phyloP scores from a whole-genome alignment of 1,140 invertebrate species.

The Paracyclopina nana region DNA sequence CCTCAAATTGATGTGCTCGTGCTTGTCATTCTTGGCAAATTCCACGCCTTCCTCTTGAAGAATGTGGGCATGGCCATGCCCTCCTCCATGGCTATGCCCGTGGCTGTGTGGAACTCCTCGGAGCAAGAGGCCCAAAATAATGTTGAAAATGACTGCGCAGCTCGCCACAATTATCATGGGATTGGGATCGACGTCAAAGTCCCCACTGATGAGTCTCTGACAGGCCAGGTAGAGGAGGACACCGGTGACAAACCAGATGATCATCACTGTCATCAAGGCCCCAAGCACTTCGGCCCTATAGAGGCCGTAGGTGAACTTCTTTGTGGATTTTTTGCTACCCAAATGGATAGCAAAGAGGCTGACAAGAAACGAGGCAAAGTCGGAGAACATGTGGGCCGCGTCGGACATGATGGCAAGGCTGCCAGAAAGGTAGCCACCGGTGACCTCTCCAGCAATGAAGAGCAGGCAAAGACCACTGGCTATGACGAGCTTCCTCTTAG shows the following conservation, averaged over 20 bases:
- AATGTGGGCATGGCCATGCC: conserved; percentile 23
- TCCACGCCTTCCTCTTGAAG: conserved; percentile 21
- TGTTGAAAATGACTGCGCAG: conserved; percentile 35
- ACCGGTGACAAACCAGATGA: conserved; percentile 41
- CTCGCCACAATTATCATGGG: conserved; percentile 37
- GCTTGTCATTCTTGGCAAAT: conserved; percentile 23
- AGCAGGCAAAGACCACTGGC: conserved; percentile 27
- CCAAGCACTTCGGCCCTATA: conserved; percentile 42
- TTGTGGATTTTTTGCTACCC: conserved; percentile 39
- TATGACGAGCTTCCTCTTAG: conserved; percentile 25
- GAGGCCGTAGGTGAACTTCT: conserved; percentile 54
- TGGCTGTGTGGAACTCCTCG: conserved; percentile 32
- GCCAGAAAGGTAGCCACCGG: conserved; percentile 51
- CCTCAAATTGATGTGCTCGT: conserved; percentile 35
- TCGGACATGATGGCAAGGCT: conserved; percentile 64
- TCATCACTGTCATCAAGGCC: conserved; percentile 35
- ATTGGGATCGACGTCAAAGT: conserved; percentile 25
- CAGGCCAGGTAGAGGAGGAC: conserved; percentile 37
- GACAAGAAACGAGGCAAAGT: conserved; percentile 58
- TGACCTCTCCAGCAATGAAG: conserved; percentile 25
- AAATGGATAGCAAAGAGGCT: conserved; percentile 52
- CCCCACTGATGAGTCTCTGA: conserved; percentile 26
- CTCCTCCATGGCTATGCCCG: conserved; percentile 21
- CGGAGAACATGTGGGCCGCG: conserved; percentile 59
- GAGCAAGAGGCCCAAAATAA: conserved; percentile 47